Evolutionary conservation across 30 jellyfish, hydroid and myxozoan genomes (phyloP).

Genomic region (Cassiopea andromeda): DNA sequence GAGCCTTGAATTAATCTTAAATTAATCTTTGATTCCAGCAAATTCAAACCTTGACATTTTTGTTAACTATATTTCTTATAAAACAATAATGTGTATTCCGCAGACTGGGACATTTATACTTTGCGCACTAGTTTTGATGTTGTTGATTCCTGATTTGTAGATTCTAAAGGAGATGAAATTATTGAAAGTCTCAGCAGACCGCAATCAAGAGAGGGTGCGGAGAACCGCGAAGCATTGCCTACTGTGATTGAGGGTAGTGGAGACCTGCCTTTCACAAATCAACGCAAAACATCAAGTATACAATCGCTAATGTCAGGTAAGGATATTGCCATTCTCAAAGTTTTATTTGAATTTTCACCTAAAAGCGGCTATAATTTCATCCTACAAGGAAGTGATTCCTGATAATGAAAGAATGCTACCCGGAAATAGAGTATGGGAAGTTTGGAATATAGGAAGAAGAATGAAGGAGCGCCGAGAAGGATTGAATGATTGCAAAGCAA

Average conservation of each 20-base stretch:
- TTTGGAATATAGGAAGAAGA: no score
- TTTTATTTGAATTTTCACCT: neutral
- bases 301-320: slow-evolving; percentile 73
- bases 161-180: slow-evolving; percentile 30
- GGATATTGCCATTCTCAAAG: neutral
- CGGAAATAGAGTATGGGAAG: no score
- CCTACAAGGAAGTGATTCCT: no score
- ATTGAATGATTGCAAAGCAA: no score
- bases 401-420: no score
- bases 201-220: slow-evolving; percentile 47
- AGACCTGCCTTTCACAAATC: slow-evolving; percentile 22
- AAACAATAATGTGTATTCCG: no score
- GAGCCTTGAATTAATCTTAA: no score
- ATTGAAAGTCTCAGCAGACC: slow-evolving; percentile 75
- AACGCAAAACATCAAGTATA: slow-evolving; percentile 47
- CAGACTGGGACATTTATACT: neutral
- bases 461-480: no score
- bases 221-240: slow-evolving; percentile 42
- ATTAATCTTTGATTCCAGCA: no score
- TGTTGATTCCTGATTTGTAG: neutral
- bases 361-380: neutral
- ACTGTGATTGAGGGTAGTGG: slow-evolving; percentile 55
- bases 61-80: no score
- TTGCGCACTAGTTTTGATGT: neutral
- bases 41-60: no score